Percentiles rank a stretch among this genome's conserved stretches.
phyloP scores from a whole-genome alignment of 2,888 invertebrate species.

The Hypena proboscidalis region DNA sequence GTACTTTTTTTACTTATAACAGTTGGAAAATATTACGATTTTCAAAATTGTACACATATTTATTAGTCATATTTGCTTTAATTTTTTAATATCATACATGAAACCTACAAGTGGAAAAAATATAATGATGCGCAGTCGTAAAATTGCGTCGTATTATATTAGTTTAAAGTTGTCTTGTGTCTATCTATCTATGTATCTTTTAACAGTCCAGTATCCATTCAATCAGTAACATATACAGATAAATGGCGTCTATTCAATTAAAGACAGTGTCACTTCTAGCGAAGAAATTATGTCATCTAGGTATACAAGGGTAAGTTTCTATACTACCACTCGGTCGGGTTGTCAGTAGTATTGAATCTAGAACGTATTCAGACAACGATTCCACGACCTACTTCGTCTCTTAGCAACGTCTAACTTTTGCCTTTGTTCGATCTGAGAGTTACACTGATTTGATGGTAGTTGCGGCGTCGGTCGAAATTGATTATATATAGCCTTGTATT shows the following conservation, averaged over 20 bases:
- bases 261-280: conserved; percentile 16
- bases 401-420: conserved; percentile 46
- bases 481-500: conserved; percentile 4
- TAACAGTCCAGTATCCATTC: conserved; percentile 4
- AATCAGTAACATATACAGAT: no score
- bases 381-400: conserved; percentile 43
- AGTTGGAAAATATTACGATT: no score
- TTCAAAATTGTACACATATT: no score
- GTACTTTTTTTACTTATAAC: no score
- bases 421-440: conserved; percentile 39
- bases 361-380: conserved; percentile 40
- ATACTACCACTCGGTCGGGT: conserved; percentile 22
- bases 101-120: no score
- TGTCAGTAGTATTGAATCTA: conserved; percentile 27
- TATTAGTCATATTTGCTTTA: no score
- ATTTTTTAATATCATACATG: no score
- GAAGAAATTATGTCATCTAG: conserved; percentile 24
- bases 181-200: not conserved
- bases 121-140: no score
- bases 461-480: conserved; percentile 27
- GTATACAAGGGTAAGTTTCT: conserved; percentile 12
- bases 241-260: conserved; percentile 6
- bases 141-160: no score
- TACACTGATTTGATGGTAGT: conserved; percentile 41
- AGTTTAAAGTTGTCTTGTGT: no score